Conservation (phyloP, 2,888 invertebrate genomes). For the Phymatocera aterrima region DNA sequence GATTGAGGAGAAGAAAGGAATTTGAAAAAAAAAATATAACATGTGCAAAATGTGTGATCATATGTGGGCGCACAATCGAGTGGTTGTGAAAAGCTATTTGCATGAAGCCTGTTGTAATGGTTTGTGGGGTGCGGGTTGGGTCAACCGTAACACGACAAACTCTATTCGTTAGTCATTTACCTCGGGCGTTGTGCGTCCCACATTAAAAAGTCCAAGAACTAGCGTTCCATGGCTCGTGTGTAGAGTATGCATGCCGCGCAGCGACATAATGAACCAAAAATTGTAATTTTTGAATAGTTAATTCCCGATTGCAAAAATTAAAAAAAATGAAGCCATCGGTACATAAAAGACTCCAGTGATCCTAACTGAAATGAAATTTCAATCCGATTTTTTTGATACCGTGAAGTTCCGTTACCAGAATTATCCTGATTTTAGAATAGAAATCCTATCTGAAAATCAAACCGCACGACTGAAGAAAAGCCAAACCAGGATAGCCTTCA, state of each 20-base stretch:
- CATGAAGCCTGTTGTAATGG: not conserved
- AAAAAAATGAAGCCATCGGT: not conserved
- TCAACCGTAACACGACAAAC: not conserved
- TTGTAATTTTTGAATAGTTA: no score
- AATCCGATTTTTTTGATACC: not conserved
- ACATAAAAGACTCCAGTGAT: no score
- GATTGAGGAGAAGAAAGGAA: no score
- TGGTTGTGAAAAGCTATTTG: not conserved
- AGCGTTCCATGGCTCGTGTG: constrained; percentile 3
- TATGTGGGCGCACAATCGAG: not conserved
- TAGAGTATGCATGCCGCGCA: not conserved
- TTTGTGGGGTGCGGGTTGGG: constrained; percentile 30
- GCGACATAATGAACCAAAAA: no score
- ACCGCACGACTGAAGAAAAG: not conserved
- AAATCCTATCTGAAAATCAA: not conserved
- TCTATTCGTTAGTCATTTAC: constrained; percentile 29
- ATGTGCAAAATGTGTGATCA: not conserved
- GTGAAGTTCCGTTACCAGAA: not conserved
- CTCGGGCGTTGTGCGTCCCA: constrained; percentile 24
- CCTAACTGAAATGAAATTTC: not conserved
- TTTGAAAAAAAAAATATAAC: not conserved
- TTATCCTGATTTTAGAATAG: not conserved
- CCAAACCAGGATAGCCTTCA: not conserved
- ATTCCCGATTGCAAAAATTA: not conserved
- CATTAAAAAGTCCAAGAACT: constrained; percentile 2